These are phyloP conservation scores for Cephus rjabovi DNA, from an alignment of 2,888 invertebrate species.

Conservation along the genomic window DNA sequence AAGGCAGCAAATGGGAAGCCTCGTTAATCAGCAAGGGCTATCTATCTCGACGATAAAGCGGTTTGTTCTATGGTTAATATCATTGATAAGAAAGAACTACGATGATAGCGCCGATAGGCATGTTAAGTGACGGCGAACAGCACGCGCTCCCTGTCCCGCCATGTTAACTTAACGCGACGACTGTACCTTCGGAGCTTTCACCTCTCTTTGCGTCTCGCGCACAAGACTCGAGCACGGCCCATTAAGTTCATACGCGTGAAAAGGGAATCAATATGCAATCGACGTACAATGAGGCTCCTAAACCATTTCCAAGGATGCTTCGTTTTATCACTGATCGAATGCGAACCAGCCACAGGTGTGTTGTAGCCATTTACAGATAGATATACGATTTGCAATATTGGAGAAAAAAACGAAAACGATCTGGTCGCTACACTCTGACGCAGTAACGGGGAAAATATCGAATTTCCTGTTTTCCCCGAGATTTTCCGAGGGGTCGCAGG, in stretches of 20 bases:
- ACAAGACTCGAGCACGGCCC: background rate
- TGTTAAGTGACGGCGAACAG: slow-evolving; percentile 11
- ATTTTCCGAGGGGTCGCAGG: background rate
- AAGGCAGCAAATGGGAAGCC: slow-evolving; percentile 27
- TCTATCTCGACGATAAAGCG: slow-evolving; percentile 37
- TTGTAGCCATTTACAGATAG: background rate
- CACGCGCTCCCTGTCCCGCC: background rate
- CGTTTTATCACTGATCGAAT: too few species aligned
- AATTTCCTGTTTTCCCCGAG: background rate
- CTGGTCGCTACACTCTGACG: background rate
- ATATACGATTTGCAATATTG: background rate
- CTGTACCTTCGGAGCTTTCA: background rate
- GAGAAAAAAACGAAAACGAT: background rate
- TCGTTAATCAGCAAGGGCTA: slow-evolving; percentile 36
- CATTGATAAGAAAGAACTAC: slow-evolving; percentile 29
- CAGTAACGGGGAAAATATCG: background rate
- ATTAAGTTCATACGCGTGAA: background rate
- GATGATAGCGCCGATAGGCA: slow-evolving; percentile 18
- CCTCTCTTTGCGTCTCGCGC: background rate
- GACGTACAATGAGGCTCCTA: background rate
- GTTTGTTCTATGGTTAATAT: slow-evolving; percentile 41
- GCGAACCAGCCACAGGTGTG: background rate
- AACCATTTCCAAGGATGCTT: background rate
- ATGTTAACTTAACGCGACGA: background rate
- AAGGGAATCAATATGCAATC: background rate